phyloP scores from a whole-genome alignment of 2,888 invertebrate genomes.

The Callyntrura guangdongensis region DNA sequence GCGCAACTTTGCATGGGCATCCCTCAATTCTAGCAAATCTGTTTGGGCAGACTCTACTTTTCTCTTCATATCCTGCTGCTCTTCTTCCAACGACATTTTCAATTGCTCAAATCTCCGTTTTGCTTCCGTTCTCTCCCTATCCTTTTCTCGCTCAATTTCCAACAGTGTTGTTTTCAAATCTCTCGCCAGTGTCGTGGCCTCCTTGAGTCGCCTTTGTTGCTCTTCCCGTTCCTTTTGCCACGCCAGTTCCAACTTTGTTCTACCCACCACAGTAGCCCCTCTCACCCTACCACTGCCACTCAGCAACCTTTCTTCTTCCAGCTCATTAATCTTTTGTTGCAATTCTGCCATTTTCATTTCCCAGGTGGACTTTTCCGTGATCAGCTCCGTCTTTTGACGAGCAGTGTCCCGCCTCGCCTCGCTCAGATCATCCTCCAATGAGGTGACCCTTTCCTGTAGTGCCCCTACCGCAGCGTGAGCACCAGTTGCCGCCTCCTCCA shows the following conservation, averaged over 20 bases:
- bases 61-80: slow-evolving; percentile 94
- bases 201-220: slow-evolving; percentile 95
- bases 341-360: slow-evolving; percentile 95
- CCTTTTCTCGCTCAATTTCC: slow-evolving; percentile 95
- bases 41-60: slow-evolving; percentile 88
- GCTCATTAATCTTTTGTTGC: slow-evolving; percentile 95
- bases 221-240: slow-evolving; percentile 98
- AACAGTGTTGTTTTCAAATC: slow-evolving; percentile 95
- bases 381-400: slow-evolving; percentile 94
- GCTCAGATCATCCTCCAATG: slow-evolving; percentile 95
- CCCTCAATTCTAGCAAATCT: slow-evolving; percentile 94
- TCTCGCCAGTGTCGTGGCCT: slow-evolving; percentile 95
- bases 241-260: slow-evolving; percentile 95
- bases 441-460: slow-evolving; percentile 93
- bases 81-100: slow-evolving; percentile 94
- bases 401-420: slow-evolving; percentile 93
- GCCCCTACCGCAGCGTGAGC: slow-evolving; percentile 87
- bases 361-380: slow-evolving; percentile 94
- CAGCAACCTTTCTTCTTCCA: slow-evolving; percentile 93
- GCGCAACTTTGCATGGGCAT: slow-evolving; percentile 95
- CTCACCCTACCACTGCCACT: slow-evolving; percentile 94
- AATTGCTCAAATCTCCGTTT: slow-evolving; percentile 94
- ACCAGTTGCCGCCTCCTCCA: slow-evolving; percentile 89
- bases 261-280: slow-evolving; percentile 90
- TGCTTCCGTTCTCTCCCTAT: slow-evolving; percentile 94